Base-by-base conservation (phyloP, 2,113 vertebrate genomes). In the Pangasianodon gigas region DNA sequence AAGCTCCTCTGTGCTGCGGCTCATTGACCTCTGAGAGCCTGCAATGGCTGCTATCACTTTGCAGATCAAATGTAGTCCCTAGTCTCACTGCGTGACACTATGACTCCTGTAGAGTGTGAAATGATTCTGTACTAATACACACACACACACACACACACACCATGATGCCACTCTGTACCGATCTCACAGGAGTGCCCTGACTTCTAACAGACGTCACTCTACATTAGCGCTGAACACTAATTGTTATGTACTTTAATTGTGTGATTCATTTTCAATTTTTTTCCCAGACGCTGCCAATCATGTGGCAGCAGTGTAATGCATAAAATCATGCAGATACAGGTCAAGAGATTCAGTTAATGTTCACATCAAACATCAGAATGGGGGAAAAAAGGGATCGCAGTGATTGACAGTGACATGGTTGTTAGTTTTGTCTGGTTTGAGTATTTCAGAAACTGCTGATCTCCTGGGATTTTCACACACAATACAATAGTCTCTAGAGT, bases 11-110 rank as follows among this genome's bases (percentile, higher is more conserved):
- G 44, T 77, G 90, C 91, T 91, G 90, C 77, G 94, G 90, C 90
- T 94, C 94, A 94, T 94, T 95, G 92, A 85, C 82, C 91, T 88
- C 93, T 92, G 91, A 95, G 92, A 89, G 92, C 88, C 89, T 90
- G 86, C 79, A 48, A 75, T 93, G 88, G 86, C 90, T 89, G 90
- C 92, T 86, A 65, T 91, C 91, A 85, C 85, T 88, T 87, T 75
- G 89, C 88, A 93, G 93, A 93, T 93, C 93, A 92, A 92, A 80
- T 92, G 90, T 29, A 84, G 51, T 51, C 85, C 91, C 86, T 88
- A 81, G 51, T 91, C 88, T 51, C 90, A 74, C 89, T 79, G 91
- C 24, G 85, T 56, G 11, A 77, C 69, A 67, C 83, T 18, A 41
- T 58, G 19, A 56, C 46, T 62, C 80, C 87, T 90, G 80, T 80